These are phyloP conservation scores for Pteropus alecto DNA, from an alignment of 2,113 vertebrate species.

Conservation along the genomic window DNA sequence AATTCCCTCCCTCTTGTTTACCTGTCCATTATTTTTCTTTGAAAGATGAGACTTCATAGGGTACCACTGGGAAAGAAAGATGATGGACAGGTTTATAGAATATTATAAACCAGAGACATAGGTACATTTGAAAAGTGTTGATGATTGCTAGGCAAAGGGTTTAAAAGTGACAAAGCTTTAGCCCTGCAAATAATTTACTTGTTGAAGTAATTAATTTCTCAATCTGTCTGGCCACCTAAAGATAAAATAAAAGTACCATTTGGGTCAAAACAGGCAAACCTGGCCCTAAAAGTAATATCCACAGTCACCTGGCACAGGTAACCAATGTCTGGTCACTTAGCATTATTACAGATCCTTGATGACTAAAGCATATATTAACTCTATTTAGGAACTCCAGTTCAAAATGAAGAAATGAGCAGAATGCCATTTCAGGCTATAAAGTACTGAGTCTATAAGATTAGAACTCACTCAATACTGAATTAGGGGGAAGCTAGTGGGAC, in stretches of 20 bases:
- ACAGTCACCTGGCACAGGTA: background rate
- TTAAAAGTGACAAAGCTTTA: background rate
- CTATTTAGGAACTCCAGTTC: background rate
- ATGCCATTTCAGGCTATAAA: background rate
- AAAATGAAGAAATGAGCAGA: conserved; percentile 12
- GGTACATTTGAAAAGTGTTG: background rate
- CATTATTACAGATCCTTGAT: background rate
- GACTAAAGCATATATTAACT: background rate
- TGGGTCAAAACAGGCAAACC: background rate
- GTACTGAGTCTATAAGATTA: background rate
- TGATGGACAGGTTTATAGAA: background rate
- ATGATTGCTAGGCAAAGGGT: background rate
- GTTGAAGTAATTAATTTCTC: background rate
- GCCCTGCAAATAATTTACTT: background rate
- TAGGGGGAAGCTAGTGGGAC: background rate
- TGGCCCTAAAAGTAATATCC: background rate
- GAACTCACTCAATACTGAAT: background rate
- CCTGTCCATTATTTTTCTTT: background rate
- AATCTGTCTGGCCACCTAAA: background rate
- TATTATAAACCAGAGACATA: background rate
- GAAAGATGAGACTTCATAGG: background rate
- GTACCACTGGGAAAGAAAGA: background rate
- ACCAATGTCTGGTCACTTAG: background rate
- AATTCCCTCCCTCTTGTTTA: background rate
- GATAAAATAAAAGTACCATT: background rate